phyloP scores from a whole-genome alignment of 2,888 invertebrate species.

The Calephelis perditalis region DNA sequence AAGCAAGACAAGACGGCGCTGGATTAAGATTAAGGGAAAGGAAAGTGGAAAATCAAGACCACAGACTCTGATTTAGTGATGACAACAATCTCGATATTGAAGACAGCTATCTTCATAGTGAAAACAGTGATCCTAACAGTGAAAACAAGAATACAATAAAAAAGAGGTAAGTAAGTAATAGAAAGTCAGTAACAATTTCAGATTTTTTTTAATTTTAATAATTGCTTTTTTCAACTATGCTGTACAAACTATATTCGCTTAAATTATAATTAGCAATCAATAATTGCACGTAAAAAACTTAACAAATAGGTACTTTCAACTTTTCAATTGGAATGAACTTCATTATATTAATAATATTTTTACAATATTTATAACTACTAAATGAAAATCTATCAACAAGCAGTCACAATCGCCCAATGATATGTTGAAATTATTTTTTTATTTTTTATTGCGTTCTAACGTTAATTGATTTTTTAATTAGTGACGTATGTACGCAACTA shows the following conservation, averaged over 20 bases:
- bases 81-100: too few relatives aligned
- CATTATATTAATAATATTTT: slow-evolving; percentile 70
- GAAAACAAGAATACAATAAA: too few relatives aligned
- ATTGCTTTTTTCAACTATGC: slow-evolving; percentile 77
- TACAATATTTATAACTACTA: slow-evolving; percentile 71
- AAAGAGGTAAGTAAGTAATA: slow-evolving; percentile 9
- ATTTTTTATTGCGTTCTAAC: slow-evolving; percentile 69
- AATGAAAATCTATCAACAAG: slow-evolving; percentile 73
- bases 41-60: too few relatives aligned
- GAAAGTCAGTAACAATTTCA: slow-evolving; percentile 58
- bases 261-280: slow-evolving; percentile 78
- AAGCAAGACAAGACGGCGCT: too few relatives aligned
- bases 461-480: slow-evolving; percentile 36
- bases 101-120: too few relatives aligned
- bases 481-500: slow-evolving; percentile 29
- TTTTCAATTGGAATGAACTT: slow-evolving; percentile 78
- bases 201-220: slow-evolving; percentile 76
- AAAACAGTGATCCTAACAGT: too few relatives aligned
- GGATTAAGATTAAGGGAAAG: too few relatives aligned
- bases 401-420: slow-evolving; percentile 79
- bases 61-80: too few relatives aligned
- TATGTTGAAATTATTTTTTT: slow-evolving; percentile 74
- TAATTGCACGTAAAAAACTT: slow-evolving; percentile 79
- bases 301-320: slow-evolving; percentile 76
- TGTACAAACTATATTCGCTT: slow-evolving; percentile 77